Evolutionary conservation across 2,888 invertebrate species (phyloP).

Genomic region (Plagiodera versicolora): DNA sequence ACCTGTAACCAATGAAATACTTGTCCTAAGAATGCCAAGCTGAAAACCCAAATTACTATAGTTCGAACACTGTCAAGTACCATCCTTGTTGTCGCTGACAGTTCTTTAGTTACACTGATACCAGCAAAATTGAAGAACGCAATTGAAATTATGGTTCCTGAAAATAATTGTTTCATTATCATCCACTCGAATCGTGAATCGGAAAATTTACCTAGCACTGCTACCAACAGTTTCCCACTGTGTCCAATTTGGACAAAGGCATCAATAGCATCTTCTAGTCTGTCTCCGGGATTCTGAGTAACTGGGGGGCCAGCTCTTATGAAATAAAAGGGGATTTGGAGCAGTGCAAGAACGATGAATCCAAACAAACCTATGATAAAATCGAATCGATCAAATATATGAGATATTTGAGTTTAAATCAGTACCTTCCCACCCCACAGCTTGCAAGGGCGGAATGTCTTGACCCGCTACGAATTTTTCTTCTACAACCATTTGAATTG

Average conservation of each 20-base stretch:
- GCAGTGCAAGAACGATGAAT: constrained; percentile 61
- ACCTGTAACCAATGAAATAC: constrained; percentile 75
- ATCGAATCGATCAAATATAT: no score
- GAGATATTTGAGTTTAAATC: background rate
- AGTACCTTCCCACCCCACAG: constrained; percentile 90
- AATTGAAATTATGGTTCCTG: constrained; percentile 81
- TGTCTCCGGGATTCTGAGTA: constrained; percentile 70
- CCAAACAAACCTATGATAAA: constrained; percentile 63
- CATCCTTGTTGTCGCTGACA: constrained; percentile 70
- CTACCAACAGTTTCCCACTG: constrained; percentile 63
- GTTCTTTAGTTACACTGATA: constrained; percentile 84
- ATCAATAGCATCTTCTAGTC: constrained; percentile 84
- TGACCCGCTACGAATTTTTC: constrained; percentile 84
- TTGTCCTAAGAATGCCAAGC: constrained; percentile 77
- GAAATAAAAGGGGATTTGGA: constrained; percentile 81
- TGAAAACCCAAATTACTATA: constrained; percentile 85
- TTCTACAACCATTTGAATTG: constrained; percentile 92
- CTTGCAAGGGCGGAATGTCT: constrained; percentile 87
- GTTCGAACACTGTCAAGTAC: constrained; percentile 62
- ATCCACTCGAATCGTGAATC: background rate
- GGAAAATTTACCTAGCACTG: constrained; percentile 62
- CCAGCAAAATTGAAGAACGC: constrained; percentile 71
- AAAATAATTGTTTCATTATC: constrained; percentile 36
- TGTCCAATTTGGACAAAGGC: constrained; percentile 81
- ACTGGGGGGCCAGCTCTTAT: constrained; percentile 75